Evolutionary conservation across 2,113 vertebrate species (phyloP), one percentile per base, ranked within the genome.

Genomic region (Cryptotis parvus): DNA sequence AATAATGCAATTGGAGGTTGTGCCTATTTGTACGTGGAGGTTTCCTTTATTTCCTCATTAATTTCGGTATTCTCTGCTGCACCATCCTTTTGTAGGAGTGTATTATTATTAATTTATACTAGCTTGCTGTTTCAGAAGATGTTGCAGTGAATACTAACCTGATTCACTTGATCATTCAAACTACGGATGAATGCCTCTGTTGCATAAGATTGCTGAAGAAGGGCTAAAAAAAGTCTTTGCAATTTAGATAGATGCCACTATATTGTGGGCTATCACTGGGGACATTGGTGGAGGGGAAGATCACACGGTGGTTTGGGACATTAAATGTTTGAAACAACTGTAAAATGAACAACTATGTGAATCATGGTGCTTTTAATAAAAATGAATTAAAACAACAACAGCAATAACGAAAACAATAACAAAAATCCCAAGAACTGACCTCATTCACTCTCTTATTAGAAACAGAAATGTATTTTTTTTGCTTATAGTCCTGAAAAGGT

Each of bases 171-270:
- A 85, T 49, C 45, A 6, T 37, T 89, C 43, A 39, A 33, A 26
- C 27, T 83, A n/a, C 37, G 43, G 81, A 84, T 55, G 79, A 49
- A 76, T 41, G 33, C 16, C 31, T 78, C 55, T 89, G 20, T 83
- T 75, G 63, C 26, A 58, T 66, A 84, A 63, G 45, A 45, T 76
- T 74, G 55, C 61, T 58, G 6, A 76, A 76, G 49, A 33, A 72
- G 89, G 33, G 80, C 14, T 63, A 90, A 77, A 94, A 85, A 14
- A 49, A 15, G 35, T 70, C 80, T 82, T 73, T 89, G 72, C 49
- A 65, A 84, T 76, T 55, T 66, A 45, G 84, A 81, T 29, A 72
- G 70, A 29, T 26, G 37, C 55, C 3, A 24, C 24, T 35, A 86
- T 24, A 70, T 27, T 83, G 66, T 18, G 18, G 70, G 49, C 43